Evolutionary conservation across 35 echinoderm and acorn worm species (phyloP).

Genomic region (Amphiura filiformis): DNA sequence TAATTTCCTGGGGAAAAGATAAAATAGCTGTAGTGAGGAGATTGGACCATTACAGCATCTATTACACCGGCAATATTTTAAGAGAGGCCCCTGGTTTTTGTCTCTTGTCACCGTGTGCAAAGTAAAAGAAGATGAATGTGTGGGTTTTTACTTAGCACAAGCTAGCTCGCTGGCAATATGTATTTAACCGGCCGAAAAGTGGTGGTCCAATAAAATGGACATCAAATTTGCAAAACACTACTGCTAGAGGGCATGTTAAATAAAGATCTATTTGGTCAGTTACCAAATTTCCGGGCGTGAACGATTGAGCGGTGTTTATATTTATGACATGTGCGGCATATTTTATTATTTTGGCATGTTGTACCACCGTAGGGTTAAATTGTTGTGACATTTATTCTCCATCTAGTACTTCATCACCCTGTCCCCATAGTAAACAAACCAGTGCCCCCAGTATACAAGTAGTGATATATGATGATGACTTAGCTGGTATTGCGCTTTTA

Average conservation of each 20-base stretch:
- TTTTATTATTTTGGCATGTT: too few relatives aligned
- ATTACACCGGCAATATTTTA: neutral
- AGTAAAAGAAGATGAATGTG: neutral
- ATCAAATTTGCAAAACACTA: neutral
- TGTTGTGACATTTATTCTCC: too few relatives aligned
- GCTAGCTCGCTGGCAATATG: neutral
- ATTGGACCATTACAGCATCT: neutral
- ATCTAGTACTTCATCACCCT: too few relatives aligned
- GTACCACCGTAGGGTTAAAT: too few relatives aligned
- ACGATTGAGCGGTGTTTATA: neutral
- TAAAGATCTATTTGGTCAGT: neutral
- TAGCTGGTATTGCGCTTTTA: too few relatives aligned
- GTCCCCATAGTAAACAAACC: too few relatives aligned
- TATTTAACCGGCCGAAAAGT: neutral
- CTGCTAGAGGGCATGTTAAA: neutral
- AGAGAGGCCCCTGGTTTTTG: neutral
- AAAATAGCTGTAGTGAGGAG: slow-evolving; percentile 4
- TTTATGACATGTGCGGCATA: neutral
- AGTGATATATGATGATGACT: too few relatives aligned
- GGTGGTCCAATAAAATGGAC: neutral
- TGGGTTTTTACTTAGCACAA: neutral
- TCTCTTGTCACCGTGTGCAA: too few relatives aligned
- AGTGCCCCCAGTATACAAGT: too few relatives aligned
- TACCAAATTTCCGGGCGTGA: neutral
- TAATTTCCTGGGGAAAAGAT: slow-evolving; percentile 6